Evolutionary conservation across 2,888 invertebrate species (phyloP), one percentile per base, ranked within the genome.

Genomic region (Brenthis daphne): DNA sequence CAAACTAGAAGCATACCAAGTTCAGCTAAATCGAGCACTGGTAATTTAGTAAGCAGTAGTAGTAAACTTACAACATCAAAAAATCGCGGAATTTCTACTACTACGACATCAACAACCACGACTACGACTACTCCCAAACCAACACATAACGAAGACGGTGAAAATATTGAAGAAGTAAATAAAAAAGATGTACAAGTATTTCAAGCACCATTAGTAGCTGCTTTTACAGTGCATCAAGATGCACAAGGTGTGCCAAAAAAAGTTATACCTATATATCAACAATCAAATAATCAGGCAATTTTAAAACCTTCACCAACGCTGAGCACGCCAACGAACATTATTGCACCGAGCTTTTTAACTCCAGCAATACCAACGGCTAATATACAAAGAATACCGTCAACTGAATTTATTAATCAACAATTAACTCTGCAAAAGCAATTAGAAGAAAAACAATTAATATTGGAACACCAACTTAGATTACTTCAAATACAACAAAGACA

Each of bases 221-320:
- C 97, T 0, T 97, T 97, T 79, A 97, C 97, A 0, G 96, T 97
- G 0, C 96, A 97, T 74, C 96, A 97, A 85, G 97, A 97, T 80
- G 95, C 95, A 74, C 93, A 94, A 43, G 97, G 97, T 1, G 82
- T 95, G n/a, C 96, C 97, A 0, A 96, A 96, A 77, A 96, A 95
- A 83, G 96, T 97, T 0, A 95, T 96, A 64, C 96, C 97, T 0
- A 94, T 96, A 77, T 95, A 94, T 79, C 94, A 94, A 79, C 92
- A 93, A 73, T 84, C 83, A 5, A 87, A 81, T 70, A 77, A 71
- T 48, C 80, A 79, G 68, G 82, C 80, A 70, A 69, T 77, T 47
- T 75, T 82, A n/a, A 79, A 80, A 73, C 76, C 82, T 12, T 71
- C 79, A 48, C 67, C 81, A 50, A 67, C 79, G 1, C 68, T 79